phyloP scores from a whole-genome alignment of 2,888 invertebrate species.

The Coremacera marginata region DNA sequence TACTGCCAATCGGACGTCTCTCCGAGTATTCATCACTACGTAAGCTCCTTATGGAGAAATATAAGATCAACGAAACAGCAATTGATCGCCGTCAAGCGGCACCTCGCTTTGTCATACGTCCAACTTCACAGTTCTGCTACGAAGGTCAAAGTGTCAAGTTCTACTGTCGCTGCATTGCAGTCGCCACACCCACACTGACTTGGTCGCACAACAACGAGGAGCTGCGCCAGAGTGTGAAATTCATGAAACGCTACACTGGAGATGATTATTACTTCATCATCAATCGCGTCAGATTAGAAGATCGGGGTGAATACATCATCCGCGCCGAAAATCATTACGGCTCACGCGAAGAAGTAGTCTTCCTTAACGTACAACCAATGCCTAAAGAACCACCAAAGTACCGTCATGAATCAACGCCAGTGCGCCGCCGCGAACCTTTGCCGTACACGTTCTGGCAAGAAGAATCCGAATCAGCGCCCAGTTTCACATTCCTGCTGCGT shows the following conservation, averaged over 20 bases:
- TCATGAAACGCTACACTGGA: slow-evolving; percentile 97
- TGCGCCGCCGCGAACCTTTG: slow-evolving; percentile 84
- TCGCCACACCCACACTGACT: slow-evolving; percentile 93
- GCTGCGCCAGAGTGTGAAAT: slow-evolving; percentile 96
- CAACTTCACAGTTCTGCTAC: slow-evolving; percentile 94
- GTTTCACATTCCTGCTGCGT: slow-evolving; percentile 97
- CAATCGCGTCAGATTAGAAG: slow-evolving; percentile 93
- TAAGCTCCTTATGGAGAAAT: slow-evolving; percentile 95
- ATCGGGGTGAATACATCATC: slow-evolving; percentile 97
- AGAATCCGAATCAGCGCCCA: slow-evolving; percentile 92
- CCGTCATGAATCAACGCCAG: slow-evolving; percentile 78
- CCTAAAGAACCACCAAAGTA: slow-evolving; percentile 67
- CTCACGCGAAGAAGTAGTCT: slow-evolving; percentile 94
- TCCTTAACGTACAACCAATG: slow-evolving; percentile 91
- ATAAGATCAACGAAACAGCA: slow-evolving; percentile 94
- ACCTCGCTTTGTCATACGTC: slow-evolving; percentile 97
- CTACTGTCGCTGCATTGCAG: slow-evolving; percentile 95
- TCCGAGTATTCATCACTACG: slow-evolving; percentile 97
- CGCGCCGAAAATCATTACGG: slow-evolving; percentile 97
- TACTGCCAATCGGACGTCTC: slow-evolving; percentile 94
- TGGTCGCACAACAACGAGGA: slow-evolving; percentile 96
- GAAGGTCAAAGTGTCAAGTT: slow-evolving; percentile 98
- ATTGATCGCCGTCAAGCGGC: slow-evolving; percentile 98
- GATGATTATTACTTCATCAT: slow-evolving; percentile 98
- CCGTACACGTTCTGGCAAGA: slow-evolving; percentile 93